Percentiles rank a stretch among this genome's conserved stretches.
Conservation (phyloP, 2,113 vertebrate genomes). For the Oncorhynchus masou region DNA sequence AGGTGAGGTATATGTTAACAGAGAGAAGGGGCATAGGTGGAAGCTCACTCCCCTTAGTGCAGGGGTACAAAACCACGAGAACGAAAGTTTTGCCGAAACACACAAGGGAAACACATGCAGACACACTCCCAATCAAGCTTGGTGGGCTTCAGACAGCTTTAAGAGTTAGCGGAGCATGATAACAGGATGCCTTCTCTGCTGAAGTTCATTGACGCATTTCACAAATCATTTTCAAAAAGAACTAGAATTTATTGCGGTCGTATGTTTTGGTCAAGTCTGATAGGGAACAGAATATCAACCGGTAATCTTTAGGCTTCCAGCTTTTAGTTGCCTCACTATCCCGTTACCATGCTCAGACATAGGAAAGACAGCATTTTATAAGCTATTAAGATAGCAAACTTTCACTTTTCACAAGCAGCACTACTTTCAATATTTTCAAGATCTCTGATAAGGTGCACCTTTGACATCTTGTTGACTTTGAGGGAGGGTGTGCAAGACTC, state of each 20-base stretch:
- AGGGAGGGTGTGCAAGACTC: constrained; percentile 10
- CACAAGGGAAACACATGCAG: constrained; percentile 22
- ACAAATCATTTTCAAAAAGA: constrained; percentile 33
- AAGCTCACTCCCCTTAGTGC: constrained; percentile 60
- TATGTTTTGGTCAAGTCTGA: constrained; percentile 62
- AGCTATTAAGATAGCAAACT: neutral
- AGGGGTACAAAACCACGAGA: constrained; percentile 52
- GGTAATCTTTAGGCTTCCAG: constrained; percentile 4
- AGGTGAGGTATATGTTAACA: constrained; percentile 82
- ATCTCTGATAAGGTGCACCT: constrained; percentile 43
- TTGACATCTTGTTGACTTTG: constrained; percentile 29
- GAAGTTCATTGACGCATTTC: constrained; percentile 41
- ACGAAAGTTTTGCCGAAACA: neutral
- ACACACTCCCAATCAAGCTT: constrained; percentile 30
- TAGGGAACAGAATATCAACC: constrained; percentile 35
- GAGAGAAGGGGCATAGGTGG: constrained; percentile 60
- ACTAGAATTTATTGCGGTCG: constrained; percentile 24
- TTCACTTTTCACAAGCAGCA: neutral
- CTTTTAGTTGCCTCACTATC: neutral
- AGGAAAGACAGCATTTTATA: neutral
- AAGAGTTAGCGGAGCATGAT: neutral
- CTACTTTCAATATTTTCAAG: neutral
- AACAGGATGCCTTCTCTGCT: constrained; percentile 12
- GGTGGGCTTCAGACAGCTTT: constrained; percentile 42
- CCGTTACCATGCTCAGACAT: neutral